Percentiles rank a stretch among this genome's conserved stretches.
phyloP scores from a whole-genome alignment of 2,797 vertebrate genomes.

The Neosilurus mollespiculum region DNA sequence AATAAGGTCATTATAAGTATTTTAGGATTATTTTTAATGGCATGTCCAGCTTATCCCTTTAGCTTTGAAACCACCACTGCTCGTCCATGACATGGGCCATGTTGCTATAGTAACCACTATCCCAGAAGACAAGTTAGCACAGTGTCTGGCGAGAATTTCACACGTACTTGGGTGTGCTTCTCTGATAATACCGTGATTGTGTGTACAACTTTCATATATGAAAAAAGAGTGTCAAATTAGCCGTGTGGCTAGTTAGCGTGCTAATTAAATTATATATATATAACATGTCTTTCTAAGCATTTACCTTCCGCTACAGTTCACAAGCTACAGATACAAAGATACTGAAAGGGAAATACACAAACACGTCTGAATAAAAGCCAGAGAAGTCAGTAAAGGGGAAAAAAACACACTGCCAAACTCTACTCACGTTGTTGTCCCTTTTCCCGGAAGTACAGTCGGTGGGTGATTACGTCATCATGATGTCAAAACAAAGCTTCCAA shows the following conservation, averaged over 20 bases:
- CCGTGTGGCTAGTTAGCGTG: neutral
- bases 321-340: neutral
- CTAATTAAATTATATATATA: neutral
- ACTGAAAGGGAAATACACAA: neutral
- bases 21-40: neutral
- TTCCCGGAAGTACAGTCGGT: constrained; percentile 63
- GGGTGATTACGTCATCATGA: neutral
- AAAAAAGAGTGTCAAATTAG: neutral
- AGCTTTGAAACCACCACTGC: neutral
- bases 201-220: neutral
- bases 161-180: neutral
- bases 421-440: constrained; percentile 64
- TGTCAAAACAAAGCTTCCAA: neutral
- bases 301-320: neutral
- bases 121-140: neutral
- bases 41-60: neutral
- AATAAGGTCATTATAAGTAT: neutral
- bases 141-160: neutral
- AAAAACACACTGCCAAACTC: neutral
- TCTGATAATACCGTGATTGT: neutral
- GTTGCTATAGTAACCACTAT: constrained; percentile 23
- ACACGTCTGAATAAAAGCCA: neutral
- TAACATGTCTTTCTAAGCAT: neutral
- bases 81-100: too few species aligned
- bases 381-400: neutral